Percentiles rank a stretch among this genome's conserved stretches.
Evolutionary conservation across 2,797 vertebrate species (phyloP).

Genomic region (Amphiprion clarkii): DNA sequence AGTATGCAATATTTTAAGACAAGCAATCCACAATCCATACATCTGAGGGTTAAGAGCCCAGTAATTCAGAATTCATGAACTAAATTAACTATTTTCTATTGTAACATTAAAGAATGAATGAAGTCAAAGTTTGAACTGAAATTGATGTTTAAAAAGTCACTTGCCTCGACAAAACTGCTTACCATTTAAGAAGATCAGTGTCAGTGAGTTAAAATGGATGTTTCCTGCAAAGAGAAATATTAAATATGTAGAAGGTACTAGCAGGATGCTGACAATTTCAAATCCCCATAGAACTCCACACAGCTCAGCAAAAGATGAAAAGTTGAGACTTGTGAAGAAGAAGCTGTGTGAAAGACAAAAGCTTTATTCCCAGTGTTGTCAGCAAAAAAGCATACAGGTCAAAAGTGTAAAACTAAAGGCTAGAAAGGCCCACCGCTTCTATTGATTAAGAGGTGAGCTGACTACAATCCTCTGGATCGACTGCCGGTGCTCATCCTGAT

Average conservation of each 20-base stretch:
- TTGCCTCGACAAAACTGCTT: neutral
- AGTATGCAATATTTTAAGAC: no score
- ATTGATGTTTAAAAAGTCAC: neutral
- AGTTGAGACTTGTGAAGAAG: constrained; percentile 40
- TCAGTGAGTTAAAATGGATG: constrained; percentile 10
- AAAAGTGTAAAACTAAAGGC: constrained; percentile 48
- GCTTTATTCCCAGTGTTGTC: constrained; percentile 36
- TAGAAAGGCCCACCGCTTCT: constrained; percentile 26
- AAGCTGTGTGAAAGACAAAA: constrained; percentile 42
- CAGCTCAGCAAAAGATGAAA: constrained; percentile 57
- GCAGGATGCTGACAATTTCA: constrained; percentile 43
- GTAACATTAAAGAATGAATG: no score
- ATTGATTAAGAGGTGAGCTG: constrained; percentile 29
- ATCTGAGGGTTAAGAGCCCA: no score
- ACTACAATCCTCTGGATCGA: constrained; percentile 18
- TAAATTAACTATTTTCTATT: no score
- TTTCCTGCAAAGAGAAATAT: constrained; percentile 24
- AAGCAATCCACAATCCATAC: no score
- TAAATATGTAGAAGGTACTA: constrained; percentile 53
- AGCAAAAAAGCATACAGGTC: constrained; percentile 45
- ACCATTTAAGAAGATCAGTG: constrained; percentile 8
- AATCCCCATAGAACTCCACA: constrained; percentile 28
- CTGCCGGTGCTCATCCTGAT: constrained; percentile 23
- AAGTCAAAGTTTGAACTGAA: no score
- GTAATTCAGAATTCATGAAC: no score